Base-by-base conservation (phyloP, 2,113 vertebrate species). In the Cyanoliseus patagonus region DNA sequence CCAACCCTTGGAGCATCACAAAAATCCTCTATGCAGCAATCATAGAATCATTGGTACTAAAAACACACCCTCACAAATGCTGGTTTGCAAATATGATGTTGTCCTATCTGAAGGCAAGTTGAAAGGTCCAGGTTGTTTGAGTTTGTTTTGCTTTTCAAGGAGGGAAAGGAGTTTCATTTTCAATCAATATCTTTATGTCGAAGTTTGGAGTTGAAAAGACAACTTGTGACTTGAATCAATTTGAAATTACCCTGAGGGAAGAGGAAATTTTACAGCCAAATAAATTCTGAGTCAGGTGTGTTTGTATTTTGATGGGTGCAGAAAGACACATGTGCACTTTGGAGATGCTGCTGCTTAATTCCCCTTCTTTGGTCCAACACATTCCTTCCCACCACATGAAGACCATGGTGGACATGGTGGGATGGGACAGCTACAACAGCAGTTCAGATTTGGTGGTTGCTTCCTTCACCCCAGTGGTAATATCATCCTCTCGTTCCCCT, bases 371-470 rank as follows among this genome's bases (percentile, higher is more conserved):
- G 3, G 2, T 25, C 42, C 4, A 1, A 51, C 23, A 74, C 3
- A 0, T 64, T 76, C 35, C 62, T 79, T 91, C 23, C 35, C 24
- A n/a, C 10, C 1, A 0, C 1, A 0, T 30, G 41, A 76, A 33
- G 11, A 47, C 4, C 25, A 9, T 4, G 4, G 7, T 27, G 20
- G 4, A 37, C 24, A 44, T 0, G 9, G 42, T 0, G 9, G 35
- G 31, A 33, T 3, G 2, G 31, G 46, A 47, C 27, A 66, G 13
- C 5, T 41, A 7, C n/a, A 49, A 14, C 33, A 83, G 0, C 53
- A 11, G 2, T 37, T 85, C 44, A 53, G 52, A 20, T 53, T 13
- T 24, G 19, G 35, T 9, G 7, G 3, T 44, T 31, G 18, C 19
- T 79, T 7, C 75, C 67, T 62, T 25, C 53, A 33, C 5, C 47